Conservation (phyloP, 2,113 vertebrate genomes). For the Gadus macrocephalus region DNA sequence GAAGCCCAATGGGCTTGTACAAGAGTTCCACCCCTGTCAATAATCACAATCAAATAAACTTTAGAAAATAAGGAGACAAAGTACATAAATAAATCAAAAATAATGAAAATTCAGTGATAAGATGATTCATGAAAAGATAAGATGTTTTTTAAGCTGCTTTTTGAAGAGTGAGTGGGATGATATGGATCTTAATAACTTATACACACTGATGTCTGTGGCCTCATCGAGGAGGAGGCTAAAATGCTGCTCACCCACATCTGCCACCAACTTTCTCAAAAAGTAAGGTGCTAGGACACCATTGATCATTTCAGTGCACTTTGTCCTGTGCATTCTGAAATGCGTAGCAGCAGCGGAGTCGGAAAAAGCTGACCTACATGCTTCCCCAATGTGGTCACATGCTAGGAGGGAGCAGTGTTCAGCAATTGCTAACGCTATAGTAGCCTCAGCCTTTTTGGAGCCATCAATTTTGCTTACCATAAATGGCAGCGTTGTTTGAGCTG, state of each 20-base stretch:
- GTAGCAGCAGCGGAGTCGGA: constrained; percentile 11
- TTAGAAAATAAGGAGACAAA: too few relatives aligned
- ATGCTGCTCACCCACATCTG: constrained; percentile 2
- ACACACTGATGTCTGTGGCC: background rate
- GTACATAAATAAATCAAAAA: too few relatives aligned
- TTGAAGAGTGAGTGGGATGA: too few relatives aligned
- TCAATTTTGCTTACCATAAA: background rate
- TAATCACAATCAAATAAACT: too few relatives aligned
- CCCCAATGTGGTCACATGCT: constrained; percentile 8
- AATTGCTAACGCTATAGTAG: constrained; percentile 2
- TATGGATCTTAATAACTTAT: too few relatives aligned
- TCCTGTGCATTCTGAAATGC: constrained; percentile 5
- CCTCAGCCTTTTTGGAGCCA: background rate
- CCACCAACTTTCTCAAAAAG: constrained; percentile 8
- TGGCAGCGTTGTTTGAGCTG: background rate
- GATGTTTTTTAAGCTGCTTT: too few relatives aligned
- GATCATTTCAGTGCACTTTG: background rate
- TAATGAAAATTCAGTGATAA: too few relatives aligned
- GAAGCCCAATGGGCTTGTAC: too few relatives aligned
- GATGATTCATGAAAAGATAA: too few relatives aligned
- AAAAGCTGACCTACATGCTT: constrained; percentile 8
- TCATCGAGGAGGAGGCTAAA: constrained; percentile 24
- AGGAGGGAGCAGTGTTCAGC: constrained; percentile 9
- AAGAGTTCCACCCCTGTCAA: too few relatives aligned
- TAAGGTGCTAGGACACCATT: constrained; percentile 12